Evolutionary conservation across 2,797 vertebrate genomes (phyloP).

Genomic region (Coilia nasus): DNA sequence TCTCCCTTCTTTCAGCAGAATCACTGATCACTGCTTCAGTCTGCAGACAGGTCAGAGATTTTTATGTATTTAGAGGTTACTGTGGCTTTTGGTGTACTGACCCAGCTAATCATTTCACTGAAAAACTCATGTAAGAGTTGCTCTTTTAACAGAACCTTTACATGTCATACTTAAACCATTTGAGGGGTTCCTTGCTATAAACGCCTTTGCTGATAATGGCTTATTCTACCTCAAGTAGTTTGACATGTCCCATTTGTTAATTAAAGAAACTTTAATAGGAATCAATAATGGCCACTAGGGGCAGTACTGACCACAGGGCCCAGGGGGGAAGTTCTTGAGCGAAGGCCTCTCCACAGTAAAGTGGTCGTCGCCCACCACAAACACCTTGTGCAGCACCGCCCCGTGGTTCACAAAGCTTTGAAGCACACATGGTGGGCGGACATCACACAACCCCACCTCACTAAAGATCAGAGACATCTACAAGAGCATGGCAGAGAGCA

Average conservation of each 20-base stretch:
- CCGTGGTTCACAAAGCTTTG: slow-evolving; percentile 81
- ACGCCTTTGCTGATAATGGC: neutral
- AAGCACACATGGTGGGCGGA: slow-evolving; percentile 73
- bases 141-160: neutral
- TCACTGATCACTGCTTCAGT: neutral
- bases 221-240: neutral
- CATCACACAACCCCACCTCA: slow-evolving; percentile 60
- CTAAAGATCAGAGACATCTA: slow-evolving; percentile 80
- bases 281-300: neutral
- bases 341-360: slow-evolving; percentile 77
- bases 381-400: slow-evolving; percentile 77
- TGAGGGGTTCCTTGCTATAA: neutral
- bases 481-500: neutral
- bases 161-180: neutral
- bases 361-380: slow-evolving; percentile 75
- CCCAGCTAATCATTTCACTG: neutral
- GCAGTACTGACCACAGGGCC: slow-evolving; percentile 70
- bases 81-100: neutral
- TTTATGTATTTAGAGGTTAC: neutral
- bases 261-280: too few species aligned
- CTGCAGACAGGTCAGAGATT: neutral
- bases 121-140: too few species aligned
- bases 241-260: neutral
- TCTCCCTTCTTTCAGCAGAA: neutral
- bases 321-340: slow-evolving; percentile 75